A percentile compares a stretch with the other conserved stretches of the same genome.
Evolutionary conservation across 2,888 invertebrate species (phyloP).

Genomic region (Creontiades dilutus): DNA sequence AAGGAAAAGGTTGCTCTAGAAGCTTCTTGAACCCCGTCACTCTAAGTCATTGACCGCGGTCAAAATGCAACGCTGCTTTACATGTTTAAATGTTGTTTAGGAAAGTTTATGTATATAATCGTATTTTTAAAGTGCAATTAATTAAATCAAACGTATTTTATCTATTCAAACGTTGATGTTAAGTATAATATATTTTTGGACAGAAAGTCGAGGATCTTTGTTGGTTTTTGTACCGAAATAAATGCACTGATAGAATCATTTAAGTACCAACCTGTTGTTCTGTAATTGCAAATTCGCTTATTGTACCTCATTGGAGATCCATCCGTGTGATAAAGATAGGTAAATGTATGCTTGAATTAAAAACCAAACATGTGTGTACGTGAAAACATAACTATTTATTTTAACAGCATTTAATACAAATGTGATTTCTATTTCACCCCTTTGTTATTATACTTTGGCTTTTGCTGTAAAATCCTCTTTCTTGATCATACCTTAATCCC

Average conservation of each 20-base stretch:
- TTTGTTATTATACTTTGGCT: background rate
- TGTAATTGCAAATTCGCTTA: background rate
- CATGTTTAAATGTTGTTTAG: slow-evolving; percentile 52
- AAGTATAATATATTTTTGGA: slow-evolving; percentile 58
- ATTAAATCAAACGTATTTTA: slow-evolving; percentile 63
- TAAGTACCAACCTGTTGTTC: background rate
- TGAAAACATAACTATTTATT: background rate
- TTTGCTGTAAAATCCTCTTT: background rate
- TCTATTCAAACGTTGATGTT: slow-evolving; percentile 59
- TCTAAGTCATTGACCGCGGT: slow-evolving; percentile 65
- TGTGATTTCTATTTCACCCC: background rate
- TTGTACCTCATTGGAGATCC: slow-evolving; percentile 52
- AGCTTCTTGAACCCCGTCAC: slow-evolving; percentile 42
- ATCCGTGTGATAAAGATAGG: slow-evolving; percentile 52
- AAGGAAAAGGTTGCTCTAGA: slow-evolving; percentile 62
- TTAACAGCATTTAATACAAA: background rate
- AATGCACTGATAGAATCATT: slow-evolving; percentile 54
- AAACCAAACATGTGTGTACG: background rate
- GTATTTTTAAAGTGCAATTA: slow-evolving; percentile 68
- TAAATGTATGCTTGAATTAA: slow-evolving; percentile 1
- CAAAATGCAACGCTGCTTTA: slow-evolving; percentile 58
- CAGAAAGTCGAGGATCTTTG: slow-evolving; percentile 23
- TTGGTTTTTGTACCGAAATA: background rate
- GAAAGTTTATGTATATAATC: slow-evolving; percentile 64
- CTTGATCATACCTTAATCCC: background rate